These are phyloP conservation scores for Rhinogobio ventralis DNA, from an alignment of 2,797 vertebrate species.

Conservation along the genomic window DNA sequence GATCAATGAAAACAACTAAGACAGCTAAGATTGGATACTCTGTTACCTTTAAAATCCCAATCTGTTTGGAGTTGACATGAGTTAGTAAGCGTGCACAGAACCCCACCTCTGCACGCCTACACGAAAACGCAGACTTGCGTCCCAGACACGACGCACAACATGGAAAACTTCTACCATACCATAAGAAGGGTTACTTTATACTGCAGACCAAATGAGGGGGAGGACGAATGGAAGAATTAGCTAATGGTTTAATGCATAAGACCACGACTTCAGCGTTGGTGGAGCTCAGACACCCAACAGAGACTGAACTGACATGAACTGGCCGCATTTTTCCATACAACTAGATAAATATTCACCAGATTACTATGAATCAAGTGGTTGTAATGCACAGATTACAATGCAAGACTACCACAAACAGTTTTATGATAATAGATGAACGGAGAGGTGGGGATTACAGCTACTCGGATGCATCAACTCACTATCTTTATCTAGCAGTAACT, in stretches of 20 bases:
- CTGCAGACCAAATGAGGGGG: slow-evolving; percentile 44
- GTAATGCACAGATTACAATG: background rate
- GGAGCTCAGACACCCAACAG: slow-evolving; percentile 37
- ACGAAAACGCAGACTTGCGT: slow-evolving; percentile 23
- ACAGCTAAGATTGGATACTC: background rate
- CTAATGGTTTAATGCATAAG: slow-evolving; percentile 54
- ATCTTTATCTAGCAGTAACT: background rate
- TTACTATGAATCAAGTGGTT: background rate
- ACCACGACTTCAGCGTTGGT: slow-evolving; percentile 56
- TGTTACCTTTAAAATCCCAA: slow-evolving; percentile 12
- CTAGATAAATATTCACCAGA: background rate
- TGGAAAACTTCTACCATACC: slow-evolving; percentile 45
- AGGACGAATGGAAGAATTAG: slow-evolving; percentile 53
- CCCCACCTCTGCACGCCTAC: slow-evolving; percentile 48
- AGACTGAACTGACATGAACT: slow-evolving; percentile 25
- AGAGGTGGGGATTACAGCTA: background rate
- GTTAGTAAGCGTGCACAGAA: slow-evolving; percentile 20
- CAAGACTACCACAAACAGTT: too few species aligned
- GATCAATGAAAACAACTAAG: background rate
- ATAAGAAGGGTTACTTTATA: slow-evolving; percentile 48
- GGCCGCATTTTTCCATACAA: background rate
- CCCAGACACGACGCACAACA: slow-evolving; percentile 53
- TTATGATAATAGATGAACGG: background rate
- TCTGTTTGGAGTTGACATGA: slow-evolving; percentile 28
- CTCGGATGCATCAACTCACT: background rate